Evolutionary conservation across 2,888 invertebrate genomes (phyloP).

Genomic region (Chironomus riparius): DNA sequence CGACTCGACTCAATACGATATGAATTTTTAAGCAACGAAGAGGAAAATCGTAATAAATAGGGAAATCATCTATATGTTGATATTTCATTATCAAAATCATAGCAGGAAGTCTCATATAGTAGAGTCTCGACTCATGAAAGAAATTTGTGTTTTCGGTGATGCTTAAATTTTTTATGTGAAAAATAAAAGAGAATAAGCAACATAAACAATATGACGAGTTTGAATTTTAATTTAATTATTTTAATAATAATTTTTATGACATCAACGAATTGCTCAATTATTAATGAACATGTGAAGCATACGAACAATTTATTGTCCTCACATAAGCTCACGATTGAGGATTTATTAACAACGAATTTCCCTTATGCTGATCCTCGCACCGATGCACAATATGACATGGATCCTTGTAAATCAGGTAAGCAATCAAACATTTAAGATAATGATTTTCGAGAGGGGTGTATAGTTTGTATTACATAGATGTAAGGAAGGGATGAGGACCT

Average conservation of each 20-base stretch:
- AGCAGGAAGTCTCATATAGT: slow-evolving; percentile 1
- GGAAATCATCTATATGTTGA: neutral
- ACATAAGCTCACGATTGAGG: slow-evolving; percentile 2
- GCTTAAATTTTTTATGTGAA: neutral
- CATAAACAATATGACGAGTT: no score
- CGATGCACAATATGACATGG: slow-evolving; percentile 5
- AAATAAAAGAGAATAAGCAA: neutral
- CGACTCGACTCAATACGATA: neutral
- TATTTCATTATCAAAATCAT: slow-evolving; percentile 1
- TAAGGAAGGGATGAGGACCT: no score
- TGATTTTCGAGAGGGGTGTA: no score
- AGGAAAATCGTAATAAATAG: no score
- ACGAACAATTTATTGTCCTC: neutral
- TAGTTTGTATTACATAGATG: no score
- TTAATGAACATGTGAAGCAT: neutral
- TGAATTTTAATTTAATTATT: neutral
- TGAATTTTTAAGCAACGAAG: no score
- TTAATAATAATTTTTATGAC: neutral
- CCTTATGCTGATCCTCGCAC: slow-evolving; percentile 2
- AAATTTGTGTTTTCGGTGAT: neutral
- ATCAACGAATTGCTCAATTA: neutral
- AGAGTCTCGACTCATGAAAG: neutral
- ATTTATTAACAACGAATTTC: slow-evolving; percentile 5
- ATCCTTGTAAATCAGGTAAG: slow-evolving; percentile 22
- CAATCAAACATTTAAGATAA: no score